phyloP scores from a whole-genome alignment of 2,888 invertebrate genomes.

The Philaethria dido region DNA sequence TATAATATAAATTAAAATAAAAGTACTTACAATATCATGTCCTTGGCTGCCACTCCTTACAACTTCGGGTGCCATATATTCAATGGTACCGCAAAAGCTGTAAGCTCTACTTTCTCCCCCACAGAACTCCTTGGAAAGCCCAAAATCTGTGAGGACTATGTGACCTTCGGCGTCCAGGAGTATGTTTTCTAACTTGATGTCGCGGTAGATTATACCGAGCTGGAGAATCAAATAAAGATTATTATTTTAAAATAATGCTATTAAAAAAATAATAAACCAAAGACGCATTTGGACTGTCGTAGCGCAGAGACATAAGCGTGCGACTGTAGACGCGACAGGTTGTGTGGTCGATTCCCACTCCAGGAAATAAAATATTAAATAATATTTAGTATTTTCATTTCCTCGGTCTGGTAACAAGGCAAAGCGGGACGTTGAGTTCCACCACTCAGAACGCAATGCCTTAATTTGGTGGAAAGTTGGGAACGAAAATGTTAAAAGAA shows the following conservation, averaged over 20 bases:
- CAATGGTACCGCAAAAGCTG: constrained; percentile 99
- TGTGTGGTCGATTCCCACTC: too few species aligned
- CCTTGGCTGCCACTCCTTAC: constrained; percentile 93
- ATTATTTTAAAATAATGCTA: background rate
- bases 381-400: too few species aligned
- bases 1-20: background rate
- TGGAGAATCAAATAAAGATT: constrained; percentile 66
- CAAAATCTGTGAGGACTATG: constrained; percentile 98
- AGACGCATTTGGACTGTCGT: too few species aligned
- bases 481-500: too few species aligned
- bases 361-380: too few species aligned
- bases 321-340: too few species aligned
- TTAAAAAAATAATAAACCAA: too few species aligned
- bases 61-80: constrained; percentile 98
- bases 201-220: constrained; percentile 98
- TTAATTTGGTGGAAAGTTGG: too few species aligned
- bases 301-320: too few species aligned
- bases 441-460: too few species aligned
- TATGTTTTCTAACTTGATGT: constrained; percentile 98
- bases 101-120: constrained; percentile 91
- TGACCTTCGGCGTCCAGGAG: constrained; percentile 97
- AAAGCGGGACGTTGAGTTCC: too few species aligned
- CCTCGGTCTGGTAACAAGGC: too few species aligned
- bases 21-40: constrained; percentile 94
- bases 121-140: constrained; percentile 97